These are phyloP conservation scores for Phrynocephalus forsythii DNA, from an alignment of 2,797 vertebrate species.

Conservation along the genomic window DNA sequence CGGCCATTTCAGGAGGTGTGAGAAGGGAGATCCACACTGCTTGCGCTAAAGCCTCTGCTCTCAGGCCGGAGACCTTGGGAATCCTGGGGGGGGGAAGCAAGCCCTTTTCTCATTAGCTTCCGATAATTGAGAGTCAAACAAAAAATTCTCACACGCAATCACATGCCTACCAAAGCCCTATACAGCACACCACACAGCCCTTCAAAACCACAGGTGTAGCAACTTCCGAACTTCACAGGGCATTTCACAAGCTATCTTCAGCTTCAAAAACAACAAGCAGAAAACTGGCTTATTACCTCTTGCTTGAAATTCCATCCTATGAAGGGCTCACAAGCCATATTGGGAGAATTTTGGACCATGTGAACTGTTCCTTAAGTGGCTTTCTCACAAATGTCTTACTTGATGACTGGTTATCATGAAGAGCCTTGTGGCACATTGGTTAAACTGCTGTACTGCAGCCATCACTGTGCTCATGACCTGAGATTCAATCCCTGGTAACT, in stretches of 20 bases:
- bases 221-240: not conserved
- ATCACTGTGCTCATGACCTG: no score
- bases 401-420: not conserved
- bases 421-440: no score
- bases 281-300: not conserved
- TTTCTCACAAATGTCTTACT: not conserved
- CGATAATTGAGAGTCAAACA: not conserved
- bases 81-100: constrained; percentile 69
- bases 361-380: not conserved
- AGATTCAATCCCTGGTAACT: no score
- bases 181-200: not conserved
- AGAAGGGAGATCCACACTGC: constrained; percentile 89
- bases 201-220: not conserved
- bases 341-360: not conserved
- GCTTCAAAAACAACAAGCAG: not conserved
- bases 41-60: constrained; percentile 90
- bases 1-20: constrained; percentile 77
- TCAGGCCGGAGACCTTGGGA: constrained; percentile 79
- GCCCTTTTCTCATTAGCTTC: accelerated
- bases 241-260: not conserved
- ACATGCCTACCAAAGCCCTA: no score
- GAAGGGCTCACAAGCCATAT: not conserved
- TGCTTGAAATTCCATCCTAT: not conserved
- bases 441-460: no score
- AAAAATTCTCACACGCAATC: no score